Conservation (phyloP, 1,140 invertebrate species). For the Wasmannia auropunctata region DNA sequence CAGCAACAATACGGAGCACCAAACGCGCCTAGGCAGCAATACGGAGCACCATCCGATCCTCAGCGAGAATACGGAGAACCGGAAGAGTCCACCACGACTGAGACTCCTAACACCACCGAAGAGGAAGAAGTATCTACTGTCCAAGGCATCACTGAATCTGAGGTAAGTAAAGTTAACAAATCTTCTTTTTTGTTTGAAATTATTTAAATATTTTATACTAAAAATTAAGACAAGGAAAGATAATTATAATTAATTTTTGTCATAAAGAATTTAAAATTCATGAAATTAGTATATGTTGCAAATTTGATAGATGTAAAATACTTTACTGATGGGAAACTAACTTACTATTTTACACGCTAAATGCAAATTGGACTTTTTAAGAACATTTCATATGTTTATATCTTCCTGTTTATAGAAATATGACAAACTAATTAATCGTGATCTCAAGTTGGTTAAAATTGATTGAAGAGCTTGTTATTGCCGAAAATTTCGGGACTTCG, state of each 20-base stretch:
- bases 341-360: neutral
- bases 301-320: neutral
- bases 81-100: constrained; percentile 73
- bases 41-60: constrained; percentile 61
- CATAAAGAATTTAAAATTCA: neutral
- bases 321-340: neutral
- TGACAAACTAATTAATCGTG: neutral
- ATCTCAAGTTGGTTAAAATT: neutral
- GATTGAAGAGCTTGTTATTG: neutral
- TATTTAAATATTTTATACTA: neutral
- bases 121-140: constrained; percentile 78
- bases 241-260: neutral
- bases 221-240: neutral
- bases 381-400: neutral
- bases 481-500: neutral
- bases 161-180: constrained; percentile 68
- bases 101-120: constrained; percentile 70
- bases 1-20: constrained; percentile 60
- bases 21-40: constrained; percentile 54
- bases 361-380: neutral
- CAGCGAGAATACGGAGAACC: constrained; percentile 64
- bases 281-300: neutral
- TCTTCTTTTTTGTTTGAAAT: neutral
- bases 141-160: constrained; percentile 68
- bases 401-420: neutral